Evolutionary conservation across 2,888 invertebrate species (phyloP), one percentile per base, ranked within the genome.

Genomic region (Brachynemurus nebulosus): DNA sequence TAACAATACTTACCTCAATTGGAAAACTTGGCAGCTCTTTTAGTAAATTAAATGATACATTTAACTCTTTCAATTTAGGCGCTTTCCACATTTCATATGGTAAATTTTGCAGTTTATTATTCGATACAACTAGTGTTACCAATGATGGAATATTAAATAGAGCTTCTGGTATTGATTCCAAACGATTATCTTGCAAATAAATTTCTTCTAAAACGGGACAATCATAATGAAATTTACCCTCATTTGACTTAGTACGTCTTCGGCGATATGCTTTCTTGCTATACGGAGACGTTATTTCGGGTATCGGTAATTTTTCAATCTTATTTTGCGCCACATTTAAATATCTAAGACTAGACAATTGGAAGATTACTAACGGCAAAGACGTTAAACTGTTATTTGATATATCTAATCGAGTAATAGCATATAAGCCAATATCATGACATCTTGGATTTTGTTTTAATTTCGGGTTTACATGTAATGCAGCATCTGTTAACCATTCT

Each of bases 341-440:
- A 58, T 85, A 82, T 55, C 76, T 76, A 36, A 93, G 66, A 56
- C 91, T 91, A 48, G 80, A 76, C 55, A 95, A 68, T 48, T 83
- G 78, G 61, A 96, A 92, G 39, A 97, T 69, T 45, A 81, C 79
- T 1, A 78, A 65, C 0, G 97, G 97, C 52, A 97, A 63, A 19
- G 74, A 69, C 0, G 77, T 73, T 40, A 98, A 70, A 46, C 80
- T 78, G 65, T 97, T 98, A 59, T 83, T 81, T 6, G 95, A 92
- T 34, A 97, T 72, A 63, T 98, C 97, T 19, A 97, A 68, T 30
- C 95, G 72, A 0, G 97, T 98, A 46, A 98, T 81, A 0, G 95
- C 92, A 56, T 82, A 84, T n/a, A 93, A 66, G 0, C 88, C 80
- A 4, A 82, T 73, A 45, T 78, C 74, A 50, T 70, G 71, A 51